Evolutionary conservation across 1,140 invertebrate species (phyloP).

Genomic region (Drosophila athabasca): DNA sequence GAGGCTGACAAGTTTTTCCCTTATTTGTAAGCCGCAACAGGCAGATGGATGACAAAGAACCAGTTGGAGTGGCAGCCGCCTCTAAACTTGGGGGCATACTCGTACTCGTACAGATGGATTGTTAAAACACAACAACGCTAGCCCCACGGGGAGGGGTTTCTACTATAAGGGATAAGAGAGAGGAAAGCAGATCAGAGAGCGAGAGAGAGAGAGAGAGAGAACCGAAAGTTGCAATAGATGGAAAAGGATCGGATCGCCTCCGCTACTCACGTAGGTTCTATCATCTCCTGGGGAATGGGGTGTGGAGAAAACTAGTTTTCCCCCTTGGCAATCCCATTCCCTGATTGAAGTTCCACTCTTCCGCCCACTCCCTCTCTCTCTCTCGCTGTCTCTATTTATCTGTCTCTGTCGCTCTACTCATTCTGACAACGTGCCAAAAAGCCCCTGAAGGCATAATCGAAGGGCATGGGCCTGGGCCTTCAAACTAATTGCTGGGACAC

Average conservation of each 20-base stretch:
- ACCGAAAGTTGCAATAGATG: conserved; percentile 28
- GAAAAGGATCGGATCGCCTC: not conserved
- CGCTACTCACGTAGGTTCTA: too few species aligned
- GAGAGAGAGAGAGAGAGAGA: not conserved
- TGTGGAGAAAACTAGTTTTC: conserved; percentile 61
- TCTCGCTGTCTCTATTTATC: conserved; percentile 18
- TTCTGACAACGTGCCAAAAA: conserved; percentile 64
- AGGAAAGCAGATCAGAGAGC: not conserved
- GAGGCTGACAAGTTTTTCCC: conserved; percentile 67
- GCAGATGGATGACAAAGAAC: conserved; percentile 39
- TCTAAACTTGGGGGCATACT: conserved; percentile 12
- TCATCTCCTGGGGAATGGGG: conserved; percentile 15
- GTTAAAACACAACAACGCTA: conserved; percentile 58
- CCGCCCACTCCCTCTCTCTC: conserved; percentile 44
- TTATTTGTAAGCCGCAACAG: conserved; percentile 59
- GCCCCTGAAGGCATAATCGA: conserved; percentile 36
- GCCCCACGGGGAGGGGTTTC: conserved; percentile 1
- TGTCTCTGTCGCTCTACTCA: conserved; percentile 7
- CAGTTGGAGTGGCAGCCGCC: conserved; percentile 12
- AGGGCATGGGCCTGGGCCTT: conserved; percentile 28
- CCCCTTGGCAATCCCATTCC: conserved; percentile 2
- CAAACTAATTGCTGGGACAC: conserved; percentile 63
- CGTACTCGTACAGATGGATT: conserved; percentile 20
- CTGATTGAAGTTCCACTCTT: conserved; percentile 34
- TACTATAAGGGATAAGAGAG: not conserved